Base-by-base conservation (phyloP, 1,140 invertebrate species). In the Pristionchus pacificus region DNA sequence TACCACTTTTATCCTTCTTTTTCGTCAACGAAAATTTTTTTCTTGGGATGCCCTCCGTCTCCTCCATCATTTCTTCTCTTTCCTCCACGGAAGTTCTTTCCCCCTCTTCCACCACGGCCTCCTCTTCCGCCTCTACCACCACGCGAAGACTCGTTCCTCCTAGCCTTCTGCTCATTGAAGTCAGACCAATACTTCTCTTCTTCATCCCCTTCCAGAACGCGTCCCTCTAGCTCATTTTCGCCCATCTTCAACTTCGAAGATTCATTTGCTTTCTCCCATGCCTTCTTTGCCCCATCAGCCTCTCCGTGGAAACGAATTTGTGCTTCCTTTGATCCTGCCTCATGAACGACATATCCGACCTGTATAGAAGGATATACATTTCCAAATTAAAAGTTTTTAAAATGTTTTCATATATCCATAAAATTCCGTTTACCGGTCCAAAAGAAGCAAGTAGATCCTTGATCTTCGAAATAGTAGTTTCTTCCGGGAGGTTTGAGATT, bases 151-250 rank as follows among this genome's bases (percentile, higher is more conserved):
- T 49, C 58, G 59, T 64, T 31, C 63, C 76, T 77, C 19, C 63
- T 72, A 14, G 60, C 15, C 64, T 80, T 78, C 31, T 66, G 57
- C 49, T 74, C 75, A 10, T 69, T 77, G 61, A 84, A 83, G 14
- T 83, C 80, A 10, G 70, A 70, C 83, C 82, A 84, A 60, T 83
- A 84, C 55, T 75, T 74, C 25, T 79, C 74, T 60, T 89, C 88
- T 14, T 89, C 89, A 81, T 90, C 89, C 79, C 91, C 91, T n/a
- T 91, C 89, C 2, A 90, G 89, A 84, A 90, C 90, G 75, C 87
- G 87, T 14, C 88, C 87, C 10, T 88, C 87, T 30, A 91, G 77
- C 68, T 91, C 88, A 38, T 90, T 80, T 82, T 89, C 90, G 78
- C 91, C 89, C 63, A 87, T 87, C 79, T 86, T 84, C 58, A 90